phyloP scores from a whole-genome alignment of 2,113 vertebrate genomes.

The Corydoras maculifer region DNA sequence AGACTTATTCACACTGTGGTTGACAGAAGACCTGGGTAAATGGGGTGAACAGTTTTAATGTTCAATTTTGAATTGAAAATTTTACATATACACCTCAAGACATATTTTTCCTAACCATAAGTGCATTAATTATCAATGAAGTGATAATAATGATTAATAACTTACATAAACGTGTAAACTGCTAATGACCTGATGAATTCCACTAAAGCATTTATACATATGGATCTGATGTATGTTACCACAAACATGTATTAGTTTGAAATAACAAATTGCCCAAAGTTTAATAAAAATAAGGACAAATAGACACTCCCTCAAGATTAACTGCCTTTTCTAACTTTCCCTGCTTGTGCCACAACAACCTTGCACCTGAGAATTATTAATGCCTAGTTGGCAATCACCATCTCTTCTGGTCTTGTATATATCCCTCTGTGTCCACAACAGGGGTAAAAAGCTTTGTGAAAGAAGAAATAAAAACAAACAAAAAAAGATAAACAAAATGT shows the following conservation, averaged over 20 bases:
- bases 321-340: constrained; percentile 59
- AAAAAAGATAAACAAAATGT: constrained; percentile 6
- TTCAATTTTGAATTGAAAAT: neutral
- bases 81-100: too few species aligned
- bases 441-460: constrained; percentile 1
- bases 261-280: too few species aligned
- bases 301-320: constrained; percentile 44
- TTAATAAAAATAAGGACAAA: constrained; percentile 2
- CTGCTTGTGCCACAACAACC: constrained; percentile 59
- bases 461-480: neutral
- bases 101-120: too few species aligned
- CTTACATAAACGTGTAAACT: neutral
- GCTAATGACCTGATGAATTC: too few species aligned
- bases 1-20: constrained; percentile 25
- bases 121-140: too few species aligned
- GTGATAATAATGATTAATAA: too few species aligned
- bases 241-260: too few species aligned
- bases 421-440: constrained; percentile 21
- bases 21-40: constrained; percentile 33
- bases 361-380: constrained; percentile 70
- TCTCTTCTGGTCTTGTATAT: constrained; percentile 39
- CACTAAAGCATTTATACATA: too few species aligned
- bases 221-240: too few species aligned
- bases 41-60: constrained; percentile 2
- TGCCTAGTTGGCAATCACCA: constrained; percentile 66